phyloP scores from a whole-genome alignment of 2,113 vertebrate genomes.

The Osmerus eperlanus region DNA sequence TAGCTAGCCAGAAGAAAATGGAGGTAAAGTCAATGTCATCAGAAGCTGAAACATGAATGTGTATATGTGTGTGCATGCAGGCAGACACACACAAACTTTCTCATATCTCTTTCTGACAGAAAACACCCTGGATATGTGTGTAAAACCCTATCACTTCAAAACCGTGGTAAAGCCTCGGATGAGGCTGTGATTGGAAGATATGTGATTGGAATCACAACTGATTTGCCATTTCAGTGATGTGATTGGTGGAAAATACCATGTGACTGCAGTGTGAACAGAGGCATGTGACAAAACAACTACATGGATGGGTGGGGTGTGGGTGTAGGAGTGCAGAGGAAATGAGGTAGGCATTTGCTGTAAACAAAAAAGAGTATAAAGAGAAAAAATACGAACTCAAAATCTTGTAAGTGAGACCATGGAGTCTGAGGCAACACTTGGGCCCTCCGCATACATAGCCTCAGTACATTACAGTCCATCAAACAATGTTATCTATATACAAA shows the following conservation, averaged over 20 bases:
- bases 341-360: constrained; percentile 99
- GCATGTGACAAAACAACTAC: constrained; percentile 38
- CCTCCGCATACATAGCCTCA: constrained; percentile 71
- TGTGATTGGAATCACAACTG: constrained; percentile 37
- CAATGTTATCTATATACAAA: constrained; percentile 74
- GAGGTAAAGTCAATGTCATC: constrained; percentile 42
- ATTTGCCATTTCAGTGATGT: constrained; percentile 26
- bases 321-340: constrained; percentile 69
- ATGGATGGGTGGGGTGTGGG: constrained; percentile 31
- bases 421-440: constrained; percentile 66
- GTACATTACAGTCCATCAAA: constrained; percentile 70
- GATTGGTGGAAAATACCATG: constrained; percentile 35
- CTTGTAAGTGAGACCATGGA: constrained; percentile 59
- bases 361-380: constrained; percentile 66
- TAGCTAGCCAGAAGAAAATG: constrained; percentile 20
- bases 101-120: constrained; percentile 30
- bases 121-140: constrained; percentile 34
- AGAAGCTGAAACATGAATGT: not conserved
- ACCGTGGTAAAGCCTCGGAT: constrained; percentile 12
- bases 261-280: constrained; percentile 45
- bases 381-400: constrained; percentile 61
- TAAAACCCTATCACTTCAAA: constrained; percentile 25
- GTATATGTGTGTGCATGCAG: constrained; percentile 25
- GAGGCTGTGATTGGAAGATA: constrained; percentile 42
- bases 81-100: constrained; percentile 7